Conservation (phyloP, 2,113 vertebrate genomes). For the Hystrix brachyura region DNA sequence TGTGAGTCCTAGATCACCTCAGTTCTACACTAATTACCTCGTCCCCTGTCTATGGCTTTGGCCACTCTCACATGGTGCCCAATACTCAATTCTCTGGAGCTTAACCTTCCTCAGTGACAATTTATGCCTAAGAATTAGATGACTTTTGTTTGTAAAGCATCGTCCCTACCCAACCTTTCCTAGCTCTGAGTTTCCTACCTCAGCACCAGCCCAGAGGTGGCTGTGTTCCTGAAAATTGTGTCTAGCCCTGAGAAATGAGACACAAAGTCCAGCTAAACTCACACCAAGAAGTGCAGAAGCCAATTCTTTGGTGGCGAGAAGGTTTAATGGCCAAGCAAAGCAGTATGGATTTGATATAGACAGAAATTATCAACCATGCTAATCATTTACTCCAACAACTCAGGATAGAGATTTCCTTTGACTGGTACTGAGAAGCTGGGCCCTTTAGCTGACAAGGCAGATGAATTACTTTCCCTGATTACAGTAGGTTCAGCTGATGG, state of each 20-base stretch:
- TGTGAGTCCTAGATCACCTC: conserved; percentile 21
- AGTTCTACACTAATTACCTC: not conserved
- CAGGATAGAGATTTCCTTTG: conserved; percentile 30
- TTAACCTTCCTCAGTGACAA: not conserved
- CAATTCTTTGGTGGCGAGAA: not conserved
- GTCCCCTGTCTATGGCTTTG: conserved; percentile 1
- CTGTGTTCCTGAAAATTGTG: conserved; percentile 40
- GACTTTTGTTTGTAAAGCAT: not conserved
- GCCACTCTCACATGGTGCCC: not conserved
- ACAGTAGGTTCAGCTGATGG: conserved; percentile 43
- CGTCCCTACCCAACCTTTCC: not conserved
- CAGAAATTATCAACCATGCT: not conserved
- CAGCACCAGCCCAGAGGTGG: not conserved
- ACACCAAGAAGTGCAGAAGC: conserved; percentile 22
- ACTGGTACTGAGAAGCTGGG: conserved; percentile 55
- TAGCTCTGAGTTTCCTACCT: not conserved
- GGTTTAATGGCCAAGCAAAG: not conserved
- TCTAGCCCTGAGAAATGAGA: not conserved
- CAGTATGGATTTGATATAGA: conserved; percentile 29
- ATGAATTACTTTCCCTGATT: conserved; percentile 66
- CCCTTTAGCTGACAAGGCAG: conserved; percentile 62
- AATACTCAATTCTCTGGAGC: not conserved
- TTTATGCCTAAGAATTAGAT: not conserved
- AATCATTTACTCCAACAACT: conserved; percentile 54
- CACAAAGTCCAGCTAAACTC: conserved; percentile 14